Evolutionary conservation across 2,113 vertebrate genomes (phyloP).

Genomic region (Noctilio leporinus): DNA sequence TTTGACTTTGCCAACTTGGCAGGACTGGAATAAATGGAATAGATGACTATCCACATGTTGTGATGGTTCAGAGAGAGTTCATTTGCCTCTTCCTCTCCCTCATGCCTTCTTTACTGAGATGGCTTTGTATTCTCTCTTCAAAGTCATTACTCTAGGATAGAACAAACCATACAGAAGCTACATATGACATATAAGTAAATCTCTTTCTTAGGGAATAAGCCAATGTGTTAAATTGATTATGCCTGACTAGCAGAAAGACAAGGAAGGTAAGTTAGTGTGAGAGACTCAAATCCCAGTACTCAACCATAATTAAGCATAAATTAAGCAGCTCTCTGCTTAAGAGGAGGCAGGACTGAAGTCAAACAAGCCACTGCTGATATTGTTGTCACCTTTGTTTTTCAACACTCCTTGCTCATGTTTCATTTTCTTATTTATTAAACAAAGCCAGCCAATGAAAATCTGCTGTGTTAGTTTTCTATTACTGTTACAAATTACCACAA

Average conservation of each 20-base stretch:
- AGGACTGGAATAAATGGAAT: slow-evolving; percentile 30
- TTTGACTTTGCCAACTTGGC: slow-evolving; percentile 37
- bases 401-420: neutral
- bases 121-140: neutral
- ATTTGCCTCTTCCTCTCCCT: neutral
- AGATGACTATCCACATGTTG: neutral
- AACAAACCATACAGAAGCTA: slow-evolving; percentile 24
- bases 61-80: neutral
- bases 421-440: neutral
- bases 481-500: neutral
- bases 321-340: neutral
- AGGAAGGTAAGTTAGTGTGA: neutral
- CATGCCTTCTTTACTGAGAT: neutral
- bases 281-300: neutral
- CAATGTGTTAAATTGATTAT: slow-evolving; percentile 18
- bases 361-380: neutral
- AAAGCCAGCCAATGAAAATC: neutral
- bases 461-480: slow-evolving; percentile 11
- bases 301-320: neutral
- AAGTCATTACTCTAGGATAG: slow-evolving; percentile 32
- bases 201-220: neutral
- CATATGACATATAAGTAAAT: slow-evolving; percentile 28
- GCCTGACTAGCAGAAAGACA: neutral
- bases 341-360: neutral
- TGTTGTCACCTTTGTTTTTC: neutral